phyloP scores from a whole-genome alignment of 2,797 vertebrate genomes.

The Eulemur coronatus region DNA sequence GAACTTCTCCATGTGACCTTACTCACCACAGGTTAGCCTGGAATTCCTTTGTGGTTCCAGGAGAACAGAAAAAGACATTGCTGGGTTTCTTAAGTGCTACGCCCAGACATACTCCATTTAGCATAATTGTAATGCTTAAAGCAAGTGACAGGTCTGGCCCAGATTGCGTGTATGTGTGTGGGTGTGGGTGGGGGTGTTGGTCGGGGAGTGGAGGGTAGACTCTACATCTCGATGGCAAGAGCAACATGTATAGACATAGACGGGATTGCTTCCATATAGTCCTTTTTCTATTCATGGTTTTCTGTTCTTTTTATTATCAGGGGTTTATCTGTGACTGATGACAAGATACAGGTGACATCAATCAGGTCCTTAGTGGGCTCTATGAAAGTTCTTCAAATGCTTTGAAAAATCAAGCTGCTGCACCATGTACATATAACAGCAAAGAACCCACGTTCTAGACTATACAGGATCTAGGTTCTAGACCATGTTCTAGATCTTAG shows the following conservation, averaged over 20 bases:
- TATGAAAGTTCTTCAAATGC: background rate
- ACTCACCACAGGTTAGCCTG: background rate
- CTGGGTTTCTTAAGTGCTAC: no score
- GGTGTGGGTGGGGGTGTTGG: fast-evolving
- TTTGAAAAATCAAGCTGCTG: background rate
- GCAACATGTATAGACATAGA: no score
- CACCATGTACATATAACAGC: background rate
- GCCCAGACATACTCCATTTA: background rate
- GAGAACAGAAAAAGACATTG: no score
- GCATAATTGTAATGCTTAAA: background rate
- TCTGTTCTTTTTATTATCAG: background rate
- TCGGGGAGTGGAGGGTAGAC: background rate
- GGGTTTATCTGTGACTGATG: background rate
- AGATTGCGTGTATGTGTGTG: background rate
- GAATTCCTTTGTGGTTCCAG: background rate
- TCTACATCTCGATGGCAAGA: background rate
- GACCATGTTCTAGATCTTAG: background rate
- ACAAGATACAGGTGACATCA: background rate
- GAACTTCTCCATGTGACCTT: background rate
- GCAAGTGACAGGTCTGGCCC: background rate
- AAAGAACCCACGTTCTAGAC: background rate
- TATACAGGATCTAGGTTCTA: background rate
- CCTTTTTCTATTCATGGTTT: background rate
- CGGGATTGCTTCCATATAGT: background rate
- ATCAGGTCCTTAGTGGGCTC: background rate